A percentile compares a stretch with the other conserved stretches of the same genome.
Evolutionary conservation across 1,140 invertebrate genomes (phyloP).

Genomic region (Dryas iulia): DNA sequence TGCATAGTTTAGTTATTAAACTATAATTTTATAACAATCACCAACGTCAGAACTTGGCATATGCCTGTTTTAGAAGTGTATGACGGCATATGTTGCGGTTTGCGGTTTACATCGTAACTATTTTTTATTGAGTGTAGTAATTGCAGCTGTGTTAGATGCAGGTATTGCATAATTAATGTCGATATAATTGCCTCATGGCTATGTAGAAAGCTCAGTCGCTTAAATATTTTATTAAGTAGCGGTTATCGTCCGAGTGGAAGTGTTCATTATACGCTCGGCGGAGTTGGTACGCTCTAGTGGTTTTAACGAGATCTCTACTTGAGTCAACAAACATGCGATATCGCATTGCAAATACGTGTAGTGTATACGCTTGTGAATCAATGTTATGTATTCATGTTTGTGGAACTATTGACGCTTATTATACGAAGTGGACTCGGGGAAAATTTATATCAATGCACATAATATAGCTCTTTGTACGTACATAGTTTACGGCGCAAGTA

Average conservation of each 20-base stretch:
- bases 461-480: slow-evolving; percentile 13
- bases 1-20: background rate
- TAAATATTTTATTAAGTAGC: slow-evolving; percentile 68
- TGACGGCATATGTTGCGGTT: slow-evolving; percentile 20
- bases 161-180: slow-evolving; percentile 42
- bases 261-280: slow-evolving; percentile 71
- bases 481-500: background rate
- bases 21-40: background rate
- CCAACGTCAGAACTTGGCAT: background rate
- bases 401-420: background rate
- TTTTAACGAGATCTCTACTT: slow-evolving; percentile 60
- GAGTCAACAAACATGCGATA: slow-evolving; percentile 46
- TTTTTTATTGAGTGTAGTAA: background rate
- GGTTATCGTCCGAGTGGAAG: slow-evolving; percentile 71
- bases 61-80: background rate
- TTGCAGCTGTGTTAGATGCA: background rate
- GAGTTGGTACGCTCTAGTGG: slow-evolving; percentile 60
- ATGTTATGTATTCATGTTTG: background rate
- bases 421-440: background rate
- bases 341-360: slow-evolving; percentile 16
- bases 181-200: slow-evolving; percentile 53
- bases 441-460: background rate
- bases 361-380: slow-evolving; percentile 1
- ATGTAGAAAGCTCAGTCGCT: slow-evolving; percentile 63
- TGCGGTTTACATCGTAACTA: slow-evolving; percentile 7